Conservation (phyloP, 1,140 invertebrate genomes). For the Sweltsa coloradensis region DNA sequence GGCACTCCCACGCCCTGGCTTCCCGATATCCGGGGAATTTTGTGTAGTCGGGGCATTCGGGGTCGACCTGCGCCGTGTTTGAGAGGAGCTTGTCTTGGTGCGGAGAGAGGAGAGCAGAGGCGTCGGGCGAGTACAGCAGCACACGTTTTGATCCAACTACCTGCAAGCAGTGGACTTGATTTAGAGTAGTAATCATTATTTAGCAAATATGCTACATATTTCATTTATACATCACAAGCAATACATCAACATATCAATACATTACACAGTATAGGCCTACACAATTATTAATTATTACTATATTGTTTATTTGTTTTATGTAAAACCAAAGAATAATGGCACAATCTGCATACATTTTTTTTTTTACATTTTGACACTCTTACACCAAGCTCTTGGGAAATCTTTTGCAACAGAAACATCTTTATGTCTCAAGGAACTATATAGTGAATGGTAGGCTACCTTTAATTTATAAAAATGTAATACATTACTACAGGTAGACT, state of each 20-base stretch:
- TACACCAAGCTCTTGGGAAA: no score
- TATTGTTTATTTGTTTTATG: no score
- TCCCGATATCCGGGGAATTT: slow-evolving; percentile 59
- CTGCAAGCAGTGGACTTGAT: slow-evolving; percentile 35
- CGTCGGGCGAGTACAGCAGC: slow-evolving; percentile 61
- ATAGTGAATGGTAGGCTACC: no score
- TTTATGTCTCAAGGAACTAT: no score
- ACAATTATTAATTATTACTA: background rate
- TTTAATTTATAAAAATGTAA: no score
- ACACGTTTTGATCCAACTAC: slow-evolving; percentile 79
- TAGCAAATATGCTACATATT: background rate
- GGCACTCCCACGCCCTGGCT: slow-evolving; percentile 51
- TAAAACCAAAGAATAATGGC: no score
- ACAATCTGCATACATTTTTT: no score
- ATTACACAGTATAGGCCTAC: background rate
- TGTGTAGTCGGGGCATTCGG: slow-evolving; percentile 57
- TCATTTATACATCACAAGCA: background rate
- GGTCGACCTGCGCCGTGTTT: slow-evolving; percentile 80
- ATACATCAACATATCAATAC: background rate
- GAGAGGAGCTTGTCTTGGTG: slow-evolving; percentile 61
- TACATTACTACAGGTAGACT: no score
- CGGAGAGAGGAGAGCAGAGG: slow-evolving; percentile 64
- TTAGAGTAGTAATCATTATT: background rate
- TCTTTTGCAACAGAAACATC: no score
- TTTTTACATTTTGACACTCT: no score